Conservation (phyloP, 1,140 invertebrate species). For the Pseudomyrmex dendroicus region DNA sequence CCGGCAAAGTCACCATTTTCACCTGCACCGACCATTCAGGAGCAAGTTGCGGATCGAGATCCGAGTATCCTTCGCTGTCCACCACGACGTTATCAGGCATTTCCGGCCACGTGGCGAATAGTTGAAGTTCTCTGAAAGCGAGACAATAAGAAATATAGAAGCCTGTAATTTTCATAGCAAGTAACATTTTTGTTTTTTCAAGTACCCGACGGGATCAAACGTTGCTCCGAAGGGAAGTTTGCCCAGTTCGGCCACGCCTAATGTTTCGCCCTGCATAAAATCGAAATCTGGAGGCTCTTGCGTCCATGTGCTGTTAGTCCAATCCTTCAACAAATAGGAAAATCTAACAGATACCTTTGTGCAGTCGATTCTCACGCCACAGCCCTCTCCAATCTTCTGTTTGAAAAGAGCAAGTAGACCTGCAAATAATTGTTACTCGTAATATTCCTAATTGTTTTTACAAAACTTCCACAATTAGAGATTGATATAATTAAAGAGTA, state of each 20-base stretch:
- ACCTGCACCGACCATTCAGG: conserved; percentile 91
- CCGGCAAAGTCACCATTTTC: conserved; percentile 86
- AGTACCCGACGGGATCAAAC: conserved; percentile 90
- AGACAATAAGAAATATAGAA: conserved; percentile 55
- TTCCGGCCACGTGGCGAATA: conserved; percentile 95
- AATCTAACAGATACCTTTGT: conserved; percentile 92
- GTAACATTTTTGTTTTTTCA: not conserved
- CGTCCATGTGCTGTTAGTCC: conserved; percentile 88
- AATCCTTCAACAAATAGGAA: conserved; percentile 92
- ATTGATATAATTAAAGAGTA: not conserved
- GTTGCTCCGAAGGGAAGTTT: conserved; percentile 94
- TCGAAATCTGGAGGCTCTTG: conserved; percentile 91
- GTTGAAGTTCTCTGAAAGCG: conserved; percentile 88
- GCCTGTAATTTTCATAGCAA: not conserved
- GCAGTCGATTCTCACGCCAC: conserved; percentile 86
- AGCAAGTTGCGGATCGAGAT: conserved; percentile 94
- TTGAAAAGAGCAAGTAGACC: conserved; percentile 92
- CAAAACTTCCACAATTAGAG: not conserved
- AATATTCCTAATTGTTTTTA: conserved; percentile 8
- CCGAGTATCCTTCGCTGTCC: conserved; percentile 94
- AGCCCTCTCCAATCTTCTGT: conserved; percentile 89
- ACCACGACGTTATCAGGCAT: conserved; percentile 94
- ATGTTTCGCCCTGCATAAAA: conserved; percentile 87
- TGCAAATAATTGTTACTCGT: conserved; percentile 70
- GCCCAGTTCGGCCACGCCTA: conserved; percentile 85